Conservation (phyloP, 1,140 invertebrate genomes). For the Hylaeus volcanicus region DNA sequence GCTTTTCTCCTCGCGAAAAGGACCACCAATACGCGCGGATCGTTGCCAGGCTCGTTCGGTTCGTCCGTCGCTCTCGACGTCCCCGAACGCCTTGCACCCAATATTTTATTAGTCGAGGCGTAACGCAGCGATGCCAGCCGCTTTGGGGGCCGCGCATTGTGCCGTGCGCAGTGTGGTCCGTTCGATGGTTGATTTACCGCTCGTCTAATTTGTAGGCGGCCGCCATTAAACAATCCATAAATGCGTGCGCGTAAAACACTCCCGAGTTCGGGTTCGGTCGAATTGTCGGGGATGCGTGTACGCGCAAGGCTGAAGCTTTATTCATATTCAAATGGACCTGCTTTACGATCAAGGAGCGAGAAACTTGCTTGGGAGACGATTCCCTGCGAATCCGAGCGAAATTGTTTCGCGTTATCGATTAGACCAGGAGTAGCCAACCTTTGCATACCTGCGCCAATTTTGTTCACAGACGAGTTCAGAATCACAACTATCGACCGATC, state of each 20-base stretch:
- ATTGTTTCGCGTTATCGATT: background rate
- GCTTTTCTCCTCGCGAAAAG: slow-evolving; percentile 40
- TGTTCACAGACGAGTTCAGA: no score
- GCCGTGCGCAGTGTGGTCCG: slow-evolving; percentile 72
- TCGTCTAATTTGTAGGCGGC: slow-evolving; percentile 81
- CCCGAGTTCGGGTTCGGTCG: slow-evolving; percentile 42
- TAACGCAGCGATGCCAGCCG: slow-evolving; percentile 48
- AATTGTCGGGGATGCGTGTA: slow-evolving; percentile 18
- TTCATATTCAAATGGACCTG: slow-evolving; percentile 79
- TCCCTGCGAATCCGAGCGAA: slow-evolving; percentile 6
- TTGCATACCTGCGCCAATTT: no score
- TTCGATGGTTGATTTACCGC: slow-evolving; percentile 80
- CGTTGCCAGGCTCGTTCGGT: background rate
- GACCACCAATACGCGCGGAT: background rate
- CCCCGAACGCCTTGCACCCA: slow-evolving; percentile 52
- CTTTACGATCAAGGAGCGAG: slow-evolving; percentile 74
- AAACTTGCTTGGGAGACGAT: slow-evolving; percentile 56
- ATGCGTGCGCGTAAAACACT: slow-evolving; percentile 78
- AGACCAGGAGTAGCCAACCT: no score
- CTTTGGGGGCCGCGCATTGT: slow-evolving; percentile 58
- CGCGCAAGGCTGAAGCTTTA: slow-evolving; percentile 69
- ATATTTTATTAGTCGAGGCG: slow-evolving; percentile 63
- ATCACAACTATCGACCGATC: no score
- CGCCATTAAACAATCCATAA: slow-evolving; percentile 81
- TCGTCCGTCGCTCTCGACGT: slow-evolving; percentile 16